A percentile compares a stretch with the other conserved stretches of the same genome.
Evolutionary conservation across 2,113 vertebrate species (phyloP).

Genomic region (Bubalus kerabau): DNA sequence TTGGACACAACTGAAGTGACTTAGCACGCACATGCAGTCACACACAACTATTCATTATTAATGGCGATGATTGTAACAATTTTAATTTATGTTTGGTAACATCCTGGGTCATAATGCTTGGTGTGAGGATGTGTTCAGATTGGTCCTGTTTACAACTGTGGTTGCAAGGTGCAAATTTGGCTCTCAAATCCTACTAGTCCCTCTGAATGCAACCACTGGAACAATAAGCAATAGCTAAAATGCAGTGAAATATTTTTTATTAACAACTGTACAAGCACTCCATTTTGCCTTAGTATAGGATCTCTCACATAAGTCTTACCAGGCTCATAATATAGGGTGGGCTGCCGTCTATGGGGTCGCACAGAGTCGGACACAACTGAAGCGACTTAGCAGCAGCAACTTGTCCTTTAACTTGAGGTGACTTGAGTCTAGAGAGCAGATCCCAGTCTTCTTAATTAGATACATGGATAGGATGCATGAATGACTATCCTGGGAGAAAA

Average conservation of each 20-base stretch:
- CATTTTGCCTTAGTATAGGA: fast-evolving
- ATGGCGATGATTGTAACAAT: background rate
- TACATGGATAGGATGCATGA: background rate
- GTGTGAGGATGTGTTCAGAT: background rate
- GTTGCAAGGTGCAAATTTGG: background rate
- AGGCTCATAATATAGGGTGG: background rate
- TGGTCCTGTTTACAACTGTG: background rate
- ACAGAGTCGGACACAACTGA: too few relatives aligned
- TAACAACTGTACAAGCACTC: background rate
- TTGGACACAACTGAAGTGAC: background rate
- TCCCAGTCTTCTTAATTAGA: background rate
- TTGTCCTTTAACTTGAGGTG: background rate
- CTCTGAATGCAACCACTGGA: background rate
- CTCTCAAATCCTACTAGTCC: background rate
- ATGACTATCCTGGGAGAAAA: background rate
- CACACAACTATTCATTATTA: background rate
- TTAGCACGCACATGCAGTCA: background rate
- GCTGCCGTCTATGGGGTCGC: too few relatives aligned
- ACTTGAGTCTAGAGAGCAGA: background rate
- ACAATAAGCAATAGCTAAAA: background rate
- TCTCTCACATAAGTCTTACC: background rate
- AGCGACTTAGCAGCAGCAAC: too few relatives aligned
- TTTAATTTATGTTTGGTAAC: background rate
- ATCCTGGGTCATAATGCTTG: background rate
- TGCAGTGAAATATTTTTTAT: background rate